Conservation (phyloP, 2,113 vertebrate species). For the Apeltes quadracus region DNA sequence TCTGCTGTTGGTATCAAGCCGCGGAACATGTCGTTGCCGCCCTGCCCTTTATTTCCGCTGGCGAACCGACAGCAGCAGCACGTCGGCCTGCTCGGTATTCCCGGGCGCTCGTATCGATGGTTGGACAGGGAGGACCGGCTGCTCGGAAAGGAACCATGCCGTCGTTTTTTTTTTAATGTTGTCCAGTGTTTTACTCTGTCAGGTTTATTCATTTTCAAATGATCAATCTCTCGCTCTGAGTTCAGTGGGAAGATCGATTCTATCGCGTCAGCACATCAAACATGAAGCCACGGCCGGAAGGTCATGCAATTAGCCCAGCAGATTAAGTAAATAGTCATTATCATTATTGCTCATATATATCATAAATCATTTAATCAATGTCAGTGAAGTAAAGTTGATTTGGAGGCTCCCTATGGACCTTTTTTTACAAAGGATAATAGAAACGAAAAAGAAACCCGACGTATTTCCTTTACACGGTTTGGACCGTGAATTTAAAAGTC, state of each 20-base stretch:
- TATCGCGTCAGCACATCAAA: neutral
- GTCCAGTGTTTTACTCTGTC: neutral
- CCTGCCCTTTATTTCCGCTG: constrained; percentile 64
- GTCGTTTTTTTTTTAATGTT: neutral
- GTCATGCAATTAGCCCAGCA: neutral
- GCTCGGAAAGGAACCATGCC: neutral
- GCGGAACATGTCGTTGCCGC: constrained; percentile 65
- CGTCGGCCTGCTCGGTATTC: constrained; percentile 69
- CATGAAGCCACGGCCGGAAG: neutral
- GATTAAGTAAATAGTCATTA: too few species aligned
- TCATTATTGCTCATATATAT: too few species aligned
- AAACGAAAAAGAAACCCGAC: too few species aligned
- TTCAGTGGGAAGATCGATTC: neutral
- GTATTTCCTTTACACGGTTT: too few species aligned
- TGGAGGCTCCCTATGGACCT: too few species aligned
- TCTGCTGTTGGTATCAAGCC: constrained; percentile 72
- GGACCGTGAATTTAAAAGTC: too few species aligned
- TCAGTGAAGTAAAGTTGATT: too few species aligned
- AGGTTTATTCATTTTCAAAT: neutral
- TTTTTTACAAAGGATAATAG: too few species aligned
- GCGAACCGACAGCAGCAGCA: constrained; percentile 59
- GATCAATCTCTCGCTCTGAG: neutral
- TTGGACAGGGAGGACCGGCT: constrained; percentile 40
- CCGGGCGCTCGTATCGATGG: constrained; percentile 55
- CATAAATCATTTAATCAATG: too few species aligned